Evolutionary conservation across 2,113 vertebrate genomes (phyloP).

Genomic region (Erythrolamprus reginae): DNA sequence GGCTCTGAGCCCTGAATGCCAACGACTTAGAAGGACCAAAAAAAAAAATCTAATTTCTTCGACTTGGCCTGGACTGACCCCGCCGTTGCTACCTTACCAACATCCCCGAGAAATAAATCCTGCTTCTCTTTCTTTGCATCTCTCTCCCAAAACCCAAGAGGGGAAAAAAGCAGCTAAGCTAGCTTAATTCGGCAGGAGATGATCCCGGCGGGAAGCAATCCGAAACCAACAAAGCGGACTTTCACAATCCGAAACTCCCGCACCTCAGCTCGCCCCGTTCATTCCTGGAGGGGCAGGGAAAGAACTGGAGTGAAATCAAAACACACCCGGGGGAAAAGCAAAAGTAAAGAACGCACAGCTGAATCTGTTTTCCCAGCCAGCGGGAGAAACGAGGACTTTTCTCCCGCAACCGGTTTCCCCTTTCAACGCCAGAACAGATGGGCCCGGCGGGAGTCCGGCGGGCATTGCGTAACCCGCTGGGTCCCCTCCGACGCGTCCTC

Average conservation of each 20-base stretch:
- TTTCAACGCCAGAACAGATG: neutral
- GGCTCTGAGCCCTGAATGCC: neutral
- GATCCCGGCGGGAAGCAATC: neutral
- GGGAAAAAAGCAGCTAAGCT: conserved; percentile 2
- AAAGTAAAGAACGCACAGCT: neutral
- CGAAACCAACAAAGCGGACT: neutral
- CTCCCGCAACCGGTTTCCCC: neutral
- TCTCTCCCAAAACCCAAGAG: neutral
- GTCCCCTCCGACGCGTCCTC: neutral
- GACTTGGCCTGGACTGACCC: neutral
- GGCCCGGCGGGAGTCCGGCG: neutral
- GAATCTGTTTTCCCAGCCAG: neutral
- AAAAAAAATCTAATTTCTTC: neutral
- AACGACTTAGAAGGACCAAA: neutral
- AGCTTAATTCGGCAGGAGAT: neutral
- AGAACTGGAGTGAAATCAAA: neutral
- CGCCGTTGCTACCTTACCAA: neutral
- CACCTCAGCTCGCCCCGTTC: too few relatives aligned
- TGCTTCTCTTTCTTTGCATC: neutral
- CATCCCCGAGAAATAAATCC: neutral
- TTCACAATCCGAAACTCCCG: fast-evolving
- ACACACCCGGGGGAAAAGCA: neutral
- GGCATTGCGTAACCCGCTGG: neutral
- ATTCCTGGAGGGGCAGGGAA: neutral
- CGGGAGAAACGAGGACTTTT: neutral